Conservation (phyloP, 1,140 invertebrate species). For the Caenorhabditis briggsae region DNA sequence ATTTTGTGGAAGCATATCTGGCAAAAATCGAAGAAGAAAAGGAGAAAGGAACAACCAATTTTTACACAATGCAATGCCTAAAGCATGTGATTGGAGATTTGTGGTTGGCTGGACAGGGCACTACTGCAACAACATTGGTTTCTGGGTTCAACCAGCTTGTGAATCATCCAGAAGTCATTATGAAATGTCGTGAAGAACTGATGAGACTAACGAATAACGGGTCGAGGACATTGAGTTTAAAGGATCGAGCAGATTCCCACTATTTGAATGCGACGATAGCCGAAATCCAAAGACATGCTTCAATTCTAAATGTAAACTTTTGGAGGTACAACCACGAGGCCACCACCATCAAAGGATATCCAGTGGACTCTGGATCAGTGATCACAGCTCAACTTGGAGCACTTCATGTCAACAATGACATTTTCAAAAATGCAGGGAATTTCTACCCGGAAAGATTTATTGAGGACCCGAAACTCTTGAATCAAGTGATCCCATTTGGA, state of each 20-base stretch:
- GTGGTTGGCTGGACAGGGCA: conserved; percentile 56
- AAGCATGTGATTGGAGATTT: conserved; percentile 40
- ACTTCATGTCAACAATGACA: conserved; percentile 59
- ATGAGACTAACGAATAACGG: conserved; percentile 29
- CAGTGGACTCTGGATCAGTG: conserved; percentile 48
- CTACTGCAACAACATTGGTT: conserved; percentile 38
- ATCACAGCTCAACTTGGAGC: conserved; percentile 59
- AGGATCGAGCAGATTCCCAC: conserved; percentile 49
- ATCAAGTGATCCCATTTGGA: conserved; percentile 66
- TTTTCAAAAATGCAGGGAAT: conserved; percentile 56
- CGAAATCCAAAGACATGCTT: conserved; percentile 62
- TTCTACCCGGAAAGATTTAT: conserved; percentile 66
- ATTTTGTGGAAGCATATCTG: conserved; percentile 21
- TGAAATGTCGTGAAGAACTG: conserved; percentile 24
- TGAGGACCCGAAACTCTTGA: conserved; percentile 51
- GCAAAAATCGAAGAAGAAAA: conserved; percentile 30
- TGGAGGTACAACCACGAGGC: conserved; percentile 53
- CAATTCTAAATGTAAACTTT: conserved; percentile 62
- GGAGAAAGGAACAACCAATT: background rate
- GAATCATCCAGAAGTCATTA: conserved; percentile 57
- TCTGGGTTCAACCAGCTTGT: conserved; percentile 45
- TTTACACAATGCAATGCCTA: conserved; percentile 16
- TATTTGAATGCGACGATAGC: conserved; percentile 48
- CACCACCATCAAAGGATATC: conserved; percentile 53
- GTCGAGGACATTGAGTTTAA: background rate